Percentiles rank a stretch among this genome's conserved stretches.
phyloP scores from a whole-genome alignment of 2,113 vertebrate species.

The Choloepus hoffmanni region DNA sequence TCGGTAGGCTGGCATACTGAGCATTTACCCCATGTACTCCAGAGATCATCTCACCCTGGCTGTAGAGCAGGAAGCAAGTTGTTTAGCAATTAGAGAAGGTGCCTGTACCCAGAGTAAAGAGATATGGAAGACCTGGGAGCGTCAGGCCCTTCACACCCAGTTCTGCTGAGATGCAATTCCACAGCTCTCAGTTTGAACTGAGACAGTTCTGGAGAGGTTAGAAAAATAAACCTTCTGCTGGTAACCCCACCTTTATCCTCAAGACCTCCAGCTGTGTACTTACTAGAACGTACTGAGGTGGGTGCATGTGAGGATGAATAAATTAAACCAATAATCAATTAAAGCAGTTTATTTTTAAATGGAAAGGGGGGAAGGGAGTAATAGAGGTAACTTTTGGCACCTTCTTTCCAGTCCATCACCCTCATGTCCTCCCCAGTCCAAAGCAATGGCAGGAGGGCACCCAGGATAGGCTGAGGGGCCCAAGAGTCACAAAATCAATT shows the following conservation, averaged over 20 bases:
- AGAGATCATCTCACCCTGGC: neutral
- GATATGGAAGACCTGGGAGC: neutral
- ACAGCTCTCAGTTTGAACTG: neutral
- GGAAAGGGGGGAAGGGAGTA: conserved; percentile 30
- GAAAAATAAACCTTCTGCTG: neutral
- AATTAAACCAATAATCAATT: conserved; percentile 41
- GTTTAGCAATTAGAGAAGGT: neutral
- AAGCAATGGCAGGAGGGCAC: conserved; percentile 58
- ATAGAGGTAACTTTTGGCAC: conserved; percentile 69
- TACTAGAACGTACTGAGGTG: conserved; percentile 23
- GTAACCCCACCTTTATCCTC: neutral
- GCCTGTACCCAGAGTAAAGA: neutral
- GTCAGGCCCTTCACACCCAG: neutral
- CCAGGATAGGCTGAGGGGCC: neutral
- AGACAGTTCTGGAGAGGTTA: neutral
- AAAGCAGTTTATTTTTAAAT: conserved; percentile 77
- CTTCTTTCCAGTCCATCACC: conserved; percentile 62
- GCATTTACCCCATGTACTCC: neutral
- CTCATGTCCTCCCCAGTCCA: conserved; percentile 31
- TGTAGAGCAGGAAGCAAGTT: conserved; percentile 6
- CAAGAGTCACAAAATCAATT: conserved; percentile 3
- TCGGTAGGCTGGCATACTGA: neutral
- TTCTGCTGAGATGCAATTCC: neutral
- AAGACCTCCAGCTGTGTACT: conserved; percentile 12
- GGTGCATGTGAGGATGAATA: conserved; percentile 46